These are phyloP conservation scores for Heliconius hermathena DNA, from an alignment of 1,140 invertebrate genomes.

Conservation along the genomic window DNA sequence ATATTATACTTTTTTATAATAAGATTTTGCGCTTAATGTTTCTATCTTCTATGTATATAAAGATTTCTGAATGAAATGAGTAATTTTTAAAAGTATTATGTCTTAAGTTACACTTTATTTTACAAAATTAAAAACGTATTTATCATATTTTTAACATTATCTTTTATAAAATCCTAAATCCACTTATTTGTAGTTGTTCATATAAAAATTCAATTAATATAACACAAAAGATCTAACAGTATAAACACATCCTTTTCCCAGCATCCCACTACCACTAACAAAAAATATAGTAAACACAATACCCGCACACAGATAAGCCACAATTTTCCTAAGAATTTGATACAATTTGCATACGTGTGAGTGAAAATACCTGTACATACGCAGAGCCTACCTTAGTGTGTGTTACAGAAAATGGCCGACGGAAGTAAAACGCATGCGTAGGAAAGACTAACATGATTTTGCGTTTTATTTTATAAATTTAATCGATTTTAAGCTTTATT, in stretches of 20 bases:
- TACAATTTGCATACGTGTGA: constrained; percentile 31
- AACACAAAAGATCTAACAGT: constrained; percentile 32
- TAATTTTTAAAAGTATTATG: too few relatives aligned
- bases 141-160: too few relatives aligned
- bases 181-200: neutral
- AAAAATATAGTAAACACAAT: constrained; percentile 27
- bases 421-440: constrained; percentile 33
- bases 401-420: constrained; percentile 40
- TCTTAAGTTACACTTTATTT: too few relatives aligned
- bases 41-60: too few relatives aligned
- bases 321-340: constrained; percentile 40
- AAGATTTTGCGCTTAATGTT: too few relatives aligned
- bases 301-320: constrained; percentile 23
- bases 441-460: constrained; percentile 11
- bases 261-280: constrained; percentile 36
- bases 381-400: constrained; percentile 15
- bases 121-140: too few relatives aligned
- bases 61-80: too few relatives aligned
- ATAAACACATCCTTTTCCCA: constrained; percentile 32
- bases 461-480: neutral
- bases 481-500: constrained; percentile 21
- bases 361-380: constrained; percentile 29
- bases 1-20: too few relatives aligned
- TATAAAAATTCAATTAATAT: constrained; percentile 28
- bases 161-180: too few relatives aligned